phyloP scores from a whole-genome alignment of 1,140 invertebrate genomes.

The Neuroterus valhalla region DNA sequence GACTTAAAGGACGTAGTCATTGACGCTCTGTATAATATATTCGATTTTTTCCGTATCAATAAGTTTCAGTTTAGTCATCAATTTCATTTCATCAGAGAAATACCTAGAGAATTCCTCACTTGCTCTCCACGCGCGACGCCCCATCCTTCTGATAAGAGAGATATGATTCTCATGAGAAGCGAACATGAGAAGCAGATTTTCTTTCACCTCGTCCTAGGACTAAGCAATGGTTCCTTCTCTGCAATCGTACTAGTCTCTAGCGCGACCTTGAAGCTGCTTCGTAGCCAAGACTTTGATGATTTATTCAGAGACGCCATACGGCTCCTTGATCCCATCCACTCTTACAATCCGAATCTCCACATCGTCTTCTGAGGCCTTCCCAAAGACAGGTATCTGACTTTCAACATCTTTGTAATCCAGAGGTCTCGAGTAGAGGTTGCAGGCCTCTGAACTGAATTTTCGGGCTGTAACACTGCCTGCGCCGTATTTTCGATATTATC shows the following conservation, averaged over 20 bases:
- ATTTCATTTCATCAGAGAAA: background rate
- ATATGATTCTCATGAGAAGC: background rate
- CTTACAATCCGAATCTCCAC: slow-evolving; percentile 1
- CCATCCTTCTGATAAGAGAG: background rate
- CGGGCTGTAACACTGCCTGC: too few species aligned
- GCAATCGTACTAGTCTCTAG: slow-evolving; percentile 16
- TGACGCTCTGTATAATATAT: background rate
- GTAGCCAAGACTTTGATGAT: slow-evolving; percentile 15
- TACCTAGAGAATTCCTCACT: background rate
- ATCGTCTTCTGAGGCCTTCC: background rate
- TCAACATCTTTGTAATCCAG: background rate
- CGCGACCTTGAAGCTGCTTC: background rate
- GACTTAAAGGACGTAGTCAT: background rate
- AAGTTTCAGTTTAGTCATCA: background rate
- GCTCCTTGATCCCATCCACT: slow-evolving; percentile 4
- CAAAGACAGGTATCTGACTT: background rate
- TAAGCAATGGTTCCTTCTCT: background rate
- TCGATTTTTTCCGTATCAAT: background rate
- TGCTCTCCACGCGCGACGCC: background rate
- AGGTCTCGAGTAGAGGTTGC: background rate
- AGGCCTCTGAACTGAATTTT: too few species aligned
- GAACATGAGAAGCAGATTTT: background rate
- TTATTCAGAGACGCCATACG: background rate
- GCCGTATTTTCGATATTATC: too few species aligned
- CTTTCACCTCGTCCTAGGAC: background rate